A percentile compares a stretch with the other conserved stretches of the same genome.
Conservation (phyloP, 1,140 invertebrate genomes). For the Bombus polaris region DNA sequence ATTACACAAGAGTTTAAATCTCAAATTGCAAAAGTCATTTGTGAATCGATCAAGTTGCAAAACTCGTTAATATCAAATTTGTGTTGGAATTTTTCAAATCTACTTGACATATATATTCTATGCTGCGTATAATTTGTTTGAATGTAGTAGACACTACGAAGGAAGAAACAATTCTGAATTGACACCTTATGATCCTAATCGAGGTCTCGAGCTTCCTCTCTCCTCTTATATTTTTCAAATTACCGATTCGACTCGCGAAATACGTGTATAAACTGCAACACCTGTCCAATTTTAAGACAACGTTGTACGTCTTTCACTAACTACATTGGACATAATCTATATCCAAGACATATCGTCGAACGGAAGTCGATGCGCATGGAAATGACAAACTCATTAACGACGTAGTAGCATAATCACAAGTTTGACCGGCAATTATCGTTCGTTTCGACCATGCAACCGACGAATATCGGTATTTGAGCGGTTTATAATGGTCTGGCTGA, state of each 20-base stretch:
- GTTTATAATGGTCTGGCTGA: constrained; percentile 55
- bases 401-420: constrained; percentile 47
- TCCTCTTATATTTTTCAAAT: background rate
- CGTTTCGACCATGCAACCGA: constrained; percentile 45
- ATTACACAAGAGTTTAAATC: background rate
- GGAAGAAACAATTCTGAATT: too few relatives aligned
- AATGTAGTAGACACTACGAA: too few relatives aligned
- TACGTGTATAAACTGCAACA: background rate
- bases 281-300: background rate
- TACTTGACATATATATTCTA: too few relatives aligned
- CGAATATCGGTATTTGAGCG: constrained; percentile 46
- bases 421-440: constrained; percentile 60
- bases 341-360: constrained; percentile 47
- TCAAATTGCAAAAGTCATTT: background rate
- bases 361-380: constrained; percentile 53
- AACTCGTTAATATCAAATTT: background rate
- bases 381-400: constrained; percentile 11
- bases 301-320: background rate
- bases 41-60: background rate
- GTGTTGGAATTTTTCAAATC: background rate
- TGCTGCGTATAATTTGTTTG: too few relatives aligned
- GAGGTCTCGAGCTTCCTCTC: too few relatives aligned
- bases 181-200: too few relatives aligned
- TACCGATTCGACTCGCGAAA: background rate
- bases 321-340: background rate